Conservation (phyloP, 2,797 vertebrate species). For the Tokudaia muenninki region DNA sequence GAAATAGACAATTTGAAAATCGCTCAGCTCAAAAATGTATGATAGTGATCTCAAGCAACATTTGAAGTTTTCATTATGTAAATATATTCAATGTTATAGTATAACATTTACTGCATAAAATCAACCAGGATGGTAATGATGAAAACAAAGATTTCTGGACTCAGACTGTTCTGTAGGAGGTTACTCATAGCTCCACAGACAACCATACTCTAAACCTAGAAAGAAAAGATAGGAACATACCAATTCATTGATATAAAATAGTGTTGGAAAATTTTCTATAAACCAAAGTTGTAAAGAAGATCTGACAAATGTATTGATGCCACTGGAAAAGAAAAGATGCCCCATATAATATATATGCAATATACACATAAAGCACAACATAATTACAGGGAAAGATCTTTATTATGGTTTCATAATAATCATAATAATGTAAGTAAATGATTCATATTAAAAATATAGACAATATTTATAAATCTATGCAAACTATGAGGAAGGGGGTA, state of each 20-base stretch:
- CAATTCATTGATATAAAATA: background rate
- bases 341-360: background rate
- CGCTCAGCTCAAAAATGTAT: background rate
- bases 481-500: background rate
- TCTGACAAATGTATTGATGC: background rate
- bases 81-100: background rate
- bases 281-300: background rate
- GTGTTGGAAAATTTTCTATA: background rate
- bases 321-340: background rate
- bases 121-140: background rate
- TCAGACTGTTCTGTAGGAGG: background rate
- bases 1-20: background rate
- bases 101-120: background rate
- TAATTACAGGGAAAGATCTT: background rate
- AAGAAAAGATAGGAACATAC: background rate
- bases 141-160: background rate
- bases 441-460: background rate
- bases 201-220: background rate
- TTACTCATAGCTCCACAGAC: background rate
- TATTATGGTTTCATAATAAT: background rate
- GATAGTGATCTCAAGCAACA: background rate
- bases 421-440: background rate
- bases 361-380: background rate
- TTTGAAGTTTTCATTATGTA: background rate
- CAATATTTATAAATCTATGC: background rate